Evolutionary conservation across 1,140 invertebrate species (phyloP).

Genomic region (Papilio xuthus): DNA sequence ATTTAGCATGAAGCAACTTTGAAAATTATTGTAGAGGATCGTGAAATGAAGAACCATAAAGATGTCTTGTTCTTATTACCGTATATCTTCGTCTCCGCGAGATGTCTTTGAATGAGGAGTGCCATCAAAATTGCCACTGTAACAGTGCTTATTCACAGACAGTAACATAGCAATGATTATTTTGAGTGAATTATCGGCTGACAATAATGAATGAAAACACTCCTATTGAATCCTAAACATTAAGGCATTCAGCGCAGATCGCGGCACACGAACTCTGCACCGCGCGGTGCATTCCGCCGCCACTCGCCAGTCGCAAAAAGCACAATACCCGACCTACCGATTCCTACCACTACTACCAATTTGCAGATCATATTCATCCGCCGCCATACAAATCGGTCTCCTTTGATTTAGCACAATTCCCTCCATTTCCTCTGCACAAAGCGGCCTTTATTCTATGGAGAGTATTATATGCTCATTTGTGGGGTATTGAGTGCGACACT

Average conservation of each 20-base stretch:
- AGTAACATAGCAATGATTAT: no score
- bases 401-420: slow-evolving; percentile 60
- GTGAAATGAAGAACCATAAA: no score
- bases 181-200: not conserved
- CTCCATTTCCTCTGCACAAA: slow-evolving; percentile 57
- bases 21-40: no score
- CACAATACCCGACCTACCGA: slow-evolving; percentile 47
- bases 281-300: slow-evolving; percentile 10
- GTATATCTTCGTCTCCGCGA: no score
- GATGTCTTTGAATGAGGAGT: no score
- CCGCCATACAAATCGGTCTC: slow-evolving; percentile 57
- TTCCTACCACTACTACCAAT: slow-evolving; percentile 58
- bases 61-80: no score
- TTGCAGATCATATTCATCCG: slow-evolving; percentile 64
- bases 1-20: not conserved
- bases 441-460: slow-evolving; percentile 55
- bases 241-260: not conserved
- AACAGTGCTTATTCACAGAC: no score
- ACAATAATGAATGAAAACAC: slow-evolving; percentile 33
- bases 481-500: slow-evolving; percentile 60
- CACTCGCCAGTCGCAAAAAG: not conserved
- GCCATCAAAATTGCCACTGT: no score
- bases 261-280: not conserved
- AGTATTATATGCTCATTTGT: slow-evolving; percentile 67
- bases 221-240: not conserved